Evolutionary conservation across 1,140 invertebrate genomes (phyloP), one percentile per base, ranked within the genome.

Genomic region (Drosophila fuyamai): DNA sequence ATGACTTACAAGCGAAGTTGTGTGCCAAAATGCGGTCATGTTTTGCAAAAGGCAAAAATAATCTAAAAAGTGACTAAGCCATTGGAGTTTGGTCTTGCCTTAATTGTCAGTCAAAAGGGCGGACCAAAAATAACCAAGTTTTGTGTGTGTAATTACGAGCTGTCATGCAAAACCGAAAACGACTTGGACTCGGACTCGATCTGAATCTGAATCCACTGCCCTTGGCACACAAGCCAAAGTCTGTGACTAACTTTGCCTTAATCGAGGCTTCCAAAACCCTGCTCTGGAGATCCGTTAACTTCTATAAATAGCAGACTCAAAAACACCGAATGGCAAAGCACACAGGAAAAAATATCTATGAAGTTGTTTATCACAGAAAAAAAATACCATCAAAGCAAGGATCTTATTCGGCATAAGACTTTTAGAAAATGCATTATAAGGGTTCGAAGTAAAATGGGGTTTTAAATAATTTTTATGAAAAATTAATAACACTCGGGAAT

Each of bases 211-310:
- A 63, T 62, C 48, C 27, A 56, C 36, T 58, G 68, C 84, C 84
- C 84, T 89, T 89, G 84, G 85, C 84, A 72, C 60, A 84, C 77
- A 89, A 84, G 73, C 47, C 62, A 68, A 63, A 38, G 67, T 66
- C 76, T 88, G 84, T 88, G 83, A 84, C 84, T 81, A 84, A 89
- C 77, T 78, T 48, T 13, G 53, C 48, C 72, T 89, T 78, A 84
- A 79, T 81, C 83, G 74, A 71, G 59, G 77, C 60, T 50, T 58
- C 40, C 43, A 41, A 55, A 40, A 56, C 43, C 41, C 57, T 23
- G 35, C 59, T 56, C 66, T 53, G 47, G 38, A 41, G 50, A 51
- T 71, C 78, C 77, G 79, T 81, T 81, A 81, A 54, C 43, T 65
- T 32, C 62, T 81, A 81, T 71, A 71, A 71, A 80, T 44, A 74